Evolutionary conservation across 2,888 invertebrate genomes (phyloP).

Genomic region (Noctua janthe): DNA sequence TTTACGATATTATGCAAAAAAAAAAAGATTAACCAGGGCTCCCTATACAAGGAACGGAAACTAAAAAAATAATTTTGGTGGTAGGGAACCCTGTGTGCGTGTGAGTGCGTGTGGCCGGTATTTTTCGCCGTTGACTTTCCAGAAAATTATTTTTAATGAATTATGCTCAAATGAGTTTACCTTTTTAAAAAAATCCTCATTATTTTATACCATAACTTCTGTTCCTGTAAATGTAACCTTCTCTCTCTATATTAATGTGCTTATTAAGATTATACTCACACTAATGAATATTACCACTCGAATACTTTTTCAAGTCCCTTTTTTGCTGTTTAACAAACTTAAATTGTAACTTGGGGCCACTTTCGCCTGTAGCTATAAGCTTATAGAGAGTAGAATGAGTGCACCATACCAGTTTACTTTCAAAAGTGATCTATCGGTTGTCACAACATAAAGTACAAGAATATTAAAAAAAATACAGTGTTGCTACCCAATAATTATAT

Average conservation of each 20-base stretch:
- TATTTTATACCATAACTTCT: not conserved
- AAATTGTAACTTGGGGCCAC: not conserved
- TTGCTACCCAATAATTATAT: not conserved
- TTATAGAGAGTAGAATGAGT: not conserved
- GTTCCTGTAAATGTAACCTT: not conserved
- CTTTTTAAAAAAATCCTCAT: not conserved
- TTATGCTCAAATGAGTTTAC: not conserved
- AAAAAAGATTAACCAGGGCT: too few species aligned
- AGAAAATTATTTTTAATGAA: not conserved
- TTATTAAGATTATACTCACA: not conserved
- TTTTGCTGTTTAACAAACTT: not conserved
- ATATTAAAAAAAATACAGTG: not conserved
- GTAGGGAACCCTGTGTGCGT: too few species aligned
- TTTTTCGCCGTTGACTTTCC: not conserved
- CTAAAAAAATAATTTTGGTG: too few species aligned
- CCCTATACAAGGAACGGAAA: too few species aligned
- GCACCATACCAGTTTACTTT: too few species aligned
- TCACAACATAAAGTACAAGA: too few species aligned
- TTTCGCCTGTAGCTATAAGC: not conserved
- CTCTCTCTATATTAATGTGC: not conserved
- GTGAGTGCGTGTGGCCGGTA: too few species aligned
- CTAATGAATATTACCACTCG: not conserved
- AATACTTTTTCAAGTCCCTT: not conserved
- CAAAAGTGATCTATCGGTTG: too few species aligned
- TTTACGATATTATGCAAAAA: too few species aligned